These are phyloP conservation scores for Polia nebulosa DNA, from an alignment of 2,888 invertebrate species.

Conservation along the genomic window DNA sequence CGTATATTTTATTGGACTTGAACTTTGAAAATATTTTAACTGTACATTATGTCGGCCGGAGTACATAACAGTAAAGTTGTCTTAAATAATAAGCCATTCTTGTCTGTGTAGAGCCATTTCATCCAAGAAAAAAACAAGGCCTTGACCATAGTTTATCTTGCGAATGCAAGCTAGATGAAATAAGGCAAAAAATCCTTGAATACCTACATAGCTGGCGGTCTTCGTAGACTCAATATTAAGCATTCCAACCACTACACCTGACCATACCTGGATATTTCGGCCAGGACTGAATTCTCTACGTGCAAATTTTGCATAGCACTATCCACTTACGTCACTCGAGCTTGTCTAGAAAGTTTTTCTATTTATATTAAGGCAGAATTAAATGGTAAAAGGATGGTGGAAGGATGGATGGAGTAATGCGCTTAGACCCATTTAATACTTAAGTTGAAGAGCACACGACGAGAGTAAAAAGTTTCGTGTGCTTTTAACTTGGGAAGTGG, in stretches of 20 bases:
- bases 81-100: background rate
- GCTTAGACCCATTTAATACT: slow-evolving; percentile 42
- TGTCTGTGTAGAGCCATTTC: background rate
- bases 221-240: slow-evolving; percentile 63
- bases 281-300: slow-evolving; percentile 58
- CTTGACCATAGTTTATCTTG: slow-evolving; percentile 15
- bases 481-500: slow-evolving; percentile 34
- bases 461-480: slow-evolving; percentile 41
- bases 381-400: slow-evolving; percentile 17
- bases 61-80: background rate
- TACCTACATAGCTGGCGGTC: slow-evolving; percentile 43
- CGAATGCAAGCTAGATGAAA: slow-evolving; percentile 30
- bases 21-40: background rate
- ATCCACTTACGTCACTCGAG: slow-evolving; percentile 24
- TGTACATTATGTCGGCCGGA: too few species aligned
- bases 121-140: background rate
- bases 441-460: slow-evolving; percentile 17
- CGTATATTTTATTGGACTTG: background rate
- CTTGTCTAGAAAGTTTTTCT: slow-evolving; percentile 37
- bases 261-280: slow-evolving; percentile 61
- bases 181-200: slow-evolving; percentile 43
- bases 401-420: slow-evolving; percentile 24
- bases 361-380: slow-evolving; percentile 21
- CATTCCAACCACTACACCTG: slow-evolving; percentile 64
- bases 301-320: slow-evolving; percentile 56